Evolutionary conservation across 2,888 invertebrate species (phyloP).

Genomic region (Andrena trimmerana): DNA sequence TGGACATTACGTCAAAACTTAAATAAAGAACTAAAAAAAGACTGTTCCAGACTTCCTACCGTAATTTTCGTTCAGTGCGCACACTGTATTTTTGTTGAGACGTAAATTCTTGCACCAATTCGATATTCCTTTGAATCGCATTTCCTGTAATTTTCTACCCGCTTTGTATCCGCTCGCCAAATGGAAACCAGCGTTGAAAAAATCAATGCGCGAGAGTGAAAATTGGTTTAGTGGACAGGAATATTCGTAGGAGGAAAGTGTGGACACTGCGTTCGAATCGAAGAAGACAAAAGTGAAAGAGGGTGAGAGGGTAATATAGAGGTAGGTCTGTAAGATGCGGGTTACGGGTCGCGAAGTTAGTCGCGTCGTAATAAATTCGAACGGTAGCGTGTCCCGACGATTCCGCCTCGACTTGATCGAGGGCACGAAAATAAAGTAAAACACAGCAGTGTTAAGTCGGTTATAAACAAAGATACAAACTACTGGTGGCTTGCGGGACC

Average conservation of each 20-base stretch:
- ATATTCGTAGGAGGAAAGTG: not conserved
- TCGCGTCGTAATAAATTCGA: conserved; percentile 54
- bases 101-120: too few relatives aligned
- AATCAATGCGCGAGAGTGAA: not conserved
- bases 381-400: conserved; percentile 29
- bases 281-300: not conserved
- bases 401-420: conserved; percentile 58
- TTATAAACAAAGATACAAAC: conserved; percentile 75
- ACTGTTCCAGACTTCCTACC: conserved; percentile 38
- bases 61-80: conserved; percentile 58
- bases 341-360: conserved; percentile 36
- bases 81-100: conserved; percentile 6
- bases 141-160: too few relatives aligned
- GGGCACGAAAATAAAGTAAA: conserved; percentile 66
- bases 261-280: not conserved
- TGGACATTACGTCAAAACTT: too few relatives aligned
- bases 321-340: conserved; percentile 9
- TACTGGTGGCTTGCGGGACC: conserved; percentile 59
- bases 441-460: conserved; percentile 58
- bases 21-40: not conserved
- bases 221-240: conserved; percentile 1
- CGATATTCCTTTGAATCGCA: too few relatives aligned
- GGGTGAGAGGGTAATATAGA: not conserved
- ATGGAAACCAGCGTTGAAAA: too few relatives aligned
- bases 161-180: too few relatives aligned